These are phyloP conservation scores for Lasioglossum morio DNA, from an alignment of 2,888 invertebrate species.

Conservation along the genomic window DNA sequence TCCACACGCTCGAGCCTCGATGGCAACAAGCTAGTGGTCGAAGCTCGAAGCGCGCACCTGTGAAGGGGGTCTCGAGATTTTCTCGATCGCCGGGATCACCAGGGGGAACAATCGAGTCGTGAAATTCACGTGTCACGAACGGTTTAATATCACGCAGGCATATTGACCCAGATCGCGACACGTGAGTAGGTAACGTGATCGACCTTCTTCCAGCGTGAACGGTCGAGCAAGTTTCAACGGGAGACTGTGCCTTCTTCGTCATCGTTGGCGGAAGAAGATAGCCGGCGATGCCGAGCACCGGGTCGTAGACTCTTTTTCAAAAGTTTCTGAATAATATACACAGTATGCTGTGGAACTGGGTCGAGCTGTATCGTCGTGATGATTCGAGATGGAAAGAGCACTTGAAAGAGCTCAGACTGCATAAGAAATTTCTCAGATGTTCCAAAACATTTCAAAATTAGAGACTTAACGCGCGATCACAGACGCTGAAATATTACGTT, in stretches of 20 bases:
- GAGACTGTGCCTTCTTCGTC: constrained; percentile 4
- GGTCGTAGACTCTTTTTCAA: constrained; percentile 20
- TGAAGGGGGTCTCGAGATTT: neutral
- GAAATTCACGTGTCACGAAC: constrained; percentile 63
- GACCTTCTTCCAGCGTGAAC: constrained; percentile 65
- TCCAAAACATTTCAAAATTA: neutral
- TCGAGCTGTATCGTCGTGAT: constrained; percentile 19
- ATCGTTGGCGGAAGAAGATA: constrained; percentile 20
- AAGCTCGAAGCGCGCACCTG: neutral
- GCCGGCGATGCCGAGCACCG: neutral
- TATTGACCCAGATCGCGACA: constrained; percentile 77
- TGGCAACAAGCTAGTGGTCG: neutral
- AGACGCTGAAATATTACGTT: too few relatives aligned
- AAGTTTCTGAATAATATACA: constrained; percentile 41
- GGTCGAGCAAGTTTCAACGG: constrained; percentile 20
- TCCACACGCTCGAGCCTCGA: neutral
- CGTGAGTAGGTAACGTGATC: constrained; percentile 72
- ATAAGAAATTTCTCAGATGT: constrained; percentile 5
- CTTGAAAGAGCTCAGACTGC: neutral
- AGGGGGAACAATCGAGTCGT: constrained; percentile 21
- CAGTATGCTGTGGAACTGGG: constrained; percentile 36
- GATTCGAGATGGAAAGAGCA: neutral
- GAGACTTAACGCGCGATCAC: neutral
- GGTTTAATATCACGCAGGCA: constrained; percentile 71
- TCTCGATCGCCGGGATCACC: neutral